Percentiles rank a stretch among this genome's conserved stretches.
Conservation (phyloP, 2,113 vertebrate genomes). For the Cygnus buccinator region DNA sequence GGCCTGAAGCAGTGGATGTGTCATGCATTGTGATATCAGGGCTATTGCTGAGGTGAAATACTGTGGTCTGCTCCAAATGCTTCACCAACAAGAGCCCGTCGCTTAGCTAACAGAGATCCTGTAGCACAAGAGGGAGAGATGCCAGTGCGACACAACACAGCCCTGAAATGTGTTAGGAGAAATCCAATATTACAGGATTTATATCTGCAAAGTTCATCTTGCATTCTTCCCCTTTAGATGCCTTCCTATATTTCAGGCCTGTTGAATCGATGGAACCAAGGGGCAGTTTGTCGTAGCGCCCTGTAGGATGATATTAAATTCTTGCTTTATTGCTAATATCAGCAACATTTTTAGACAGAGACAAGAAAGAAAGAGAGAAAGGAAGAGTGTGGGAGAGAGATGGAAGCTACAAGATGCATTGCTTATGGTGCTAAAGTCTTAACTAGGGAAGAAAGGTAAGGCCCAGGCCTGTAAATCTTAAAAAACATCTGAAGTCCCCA, state of each 20-base stretch:
- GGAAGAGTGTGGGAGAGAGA: not conserved
- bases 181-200: slow-evolving; percentile 52
- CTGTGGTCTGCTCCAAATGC: accelerated
- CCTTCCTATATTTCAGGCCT: slow-evolving; percentile 39
- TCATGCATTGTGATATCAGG: not conserved
- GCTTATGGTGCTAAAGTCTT: not conserved
- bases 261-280: not conserved
- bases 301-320: slow-evolving; percentile 55
- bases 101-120: not conserved
- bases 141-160: not conserved
- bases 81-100: not conserved
- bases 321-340: slow-evolving; percentile 43
- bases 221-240: not conserved
- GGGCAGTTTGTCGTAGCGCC: slow-evolving; percentile 1
- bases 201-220: slow-evolving; percentile 31
- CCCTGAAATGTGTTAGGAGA: not conserved
- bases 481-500: not conserved
- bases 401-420: not conserved
- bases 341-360: slow-evolving; percentile 44
- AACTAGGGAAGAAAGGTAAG: not conserved
- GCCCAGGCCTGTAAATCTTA: not conserved
- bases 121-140: not conserved
- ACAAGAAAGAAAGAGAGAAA: slow-evolving; percentile 4
- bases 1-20: not conserved
- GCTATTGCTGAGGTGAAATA: not conserved